Evolutionary conservation across 2,797 vertebrate genomes (phyloP).

Genomic region (Gymnoscopelus braueri): DNA sequence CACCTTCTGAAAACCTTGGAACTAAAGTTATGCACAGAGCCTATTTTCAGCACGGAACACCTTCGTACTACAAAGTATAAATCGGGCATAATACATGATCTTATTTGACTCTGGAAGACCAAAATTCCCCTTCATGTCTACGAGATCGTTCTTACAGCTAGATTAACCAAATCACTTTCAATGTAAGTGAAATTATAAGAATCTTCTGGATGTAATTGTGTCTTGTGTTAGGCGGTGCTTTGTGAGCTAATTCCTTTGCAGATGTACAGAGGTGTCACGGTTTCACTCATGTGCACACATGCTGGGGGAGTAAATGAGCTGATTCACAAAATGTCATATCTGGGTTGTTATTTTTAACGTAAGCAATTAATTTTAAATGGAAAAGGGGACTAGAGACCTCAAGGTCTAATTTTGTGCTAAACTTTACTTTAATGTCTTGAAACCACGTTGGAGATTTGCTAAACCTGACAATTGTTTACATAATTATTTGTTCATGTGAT

Average conservation of each 20-base stretch:
- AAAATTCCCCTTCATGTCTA: slow-evolving; percentile 9
- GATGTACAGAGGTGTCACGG: not conserved
- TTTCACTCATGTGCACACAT: slow-evolving; percentile 26
- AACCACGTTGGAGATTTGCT: slow-evolving; percentile 41
- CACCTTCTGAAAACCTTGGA: too few species aligned
- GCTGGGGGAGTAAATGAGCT: slow-evolving; percentile 58
- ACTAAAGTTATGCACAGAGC: too few species aligned
- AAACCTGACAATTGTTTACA: slow-evolving; percentile 70
- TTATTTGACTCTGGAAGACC: slow-evolving; percentile 28
- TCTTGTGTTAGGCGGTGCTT: slow-evolving; percentile 2
- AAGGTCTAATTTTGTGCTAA: slow-evolving; percentile 36
- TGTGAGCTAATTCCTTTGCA: slow-evolving; percentile 19
- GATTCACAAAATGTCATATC: slow-evolving; percentile 42
- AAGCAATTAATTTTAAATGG: slow-evolving; percentile 43
- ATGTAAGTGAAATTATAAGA: slow-evolving; percentile 13
- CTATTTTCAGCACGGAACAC: too few species aligned
- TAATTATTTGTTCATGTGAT: slow-evolving; percentile 40
- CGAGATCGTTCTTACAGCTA: slow-evolving; percentile 19
- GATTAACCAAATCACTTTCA: slow-evolving; percentile 41
- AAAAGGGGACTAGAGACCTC: slow-evolving; percentile 24
- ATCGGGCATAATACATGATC: too few species aligned
- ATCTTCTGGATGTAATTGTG: too few species aligned
- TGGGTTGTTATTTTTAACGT: slow-evolving; percentile 11
- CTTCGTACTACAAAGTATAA: too few species aligned
- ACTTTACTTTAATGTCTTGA: slow-evolving; percentile 39